Evolutionary conservation across 2,888 invertebrate species (phyloP).

Genomic region (Dyspetes luteomarginatus): DNA sequence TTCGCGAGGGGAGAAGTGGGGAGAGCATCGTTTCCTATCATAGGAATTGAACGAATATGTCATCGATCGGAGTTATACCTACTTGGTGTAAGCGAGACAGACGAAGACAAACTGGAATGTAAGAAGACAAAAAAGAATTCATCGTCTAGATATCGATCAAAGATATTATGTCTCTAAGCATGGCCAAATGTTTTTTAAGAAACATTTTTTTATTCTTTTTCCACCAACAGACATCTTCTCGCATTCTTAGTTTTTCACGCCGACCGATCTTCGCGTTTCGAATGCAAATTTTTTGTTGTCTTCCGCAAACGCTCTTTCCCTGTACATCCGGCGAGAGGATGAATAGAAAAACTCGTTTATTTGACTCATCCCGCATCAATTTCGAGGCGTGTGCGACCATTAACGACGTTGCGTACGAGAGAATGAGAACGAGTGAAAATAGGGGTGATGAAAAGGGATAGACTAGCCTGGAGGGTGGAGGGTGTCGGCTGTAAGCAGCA

Average conservation of each 20-base stretch:
- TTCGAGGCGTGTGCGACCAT: constrained; percentile 49
- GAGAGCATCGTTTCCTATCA: constrained; percentile 58
- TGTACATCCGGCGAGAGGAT: constrained; percentile 10
- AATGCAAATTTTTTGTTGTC: constrained; percentile 6
- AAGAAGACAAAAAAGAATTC: neutral
- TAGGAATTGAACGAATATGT: constrained; percentile 47
- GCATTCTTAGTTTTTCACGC: neutral
- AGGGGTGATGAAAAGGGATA: constrained; percentile 25
- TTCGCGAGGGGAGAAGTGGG: neutral
- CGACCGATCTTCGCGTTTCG: constrained; percentile 1
- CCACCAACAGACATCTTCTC: too few species aligned
- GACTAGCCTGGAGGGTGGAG: neutral
- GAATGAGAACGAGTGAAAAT: constrained; percentile 18
- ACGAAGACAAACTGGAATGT: constrained; percentile 1
- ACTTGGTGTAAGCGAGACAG: neutral
- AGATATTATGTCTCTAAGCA: neutral
- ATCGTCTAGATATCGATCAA: constrained; percentile 1
- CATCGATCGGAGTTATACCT: constrained; percentile 19
- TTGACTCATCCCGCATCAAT: constrained; percentile 32
- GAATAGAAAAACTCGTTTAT: constrained; percentile 45
- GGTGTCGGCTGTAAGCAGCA: constrained; percentile 1
- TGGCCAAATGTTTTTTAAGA: neutral
- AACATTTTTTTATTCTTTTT: constrained; percentile 16
- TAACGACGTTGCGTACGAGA: constrained; percentile 54
- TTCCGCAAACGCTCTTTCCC: neutral